A percentile compares a stretch with the other conserved stretches of the same genome.
These are phyloP conservation scores for Novumbra hubbsi DNA, from an alignment of 2,797 vertebrate species.

Conservation along the genomic window DNA sequence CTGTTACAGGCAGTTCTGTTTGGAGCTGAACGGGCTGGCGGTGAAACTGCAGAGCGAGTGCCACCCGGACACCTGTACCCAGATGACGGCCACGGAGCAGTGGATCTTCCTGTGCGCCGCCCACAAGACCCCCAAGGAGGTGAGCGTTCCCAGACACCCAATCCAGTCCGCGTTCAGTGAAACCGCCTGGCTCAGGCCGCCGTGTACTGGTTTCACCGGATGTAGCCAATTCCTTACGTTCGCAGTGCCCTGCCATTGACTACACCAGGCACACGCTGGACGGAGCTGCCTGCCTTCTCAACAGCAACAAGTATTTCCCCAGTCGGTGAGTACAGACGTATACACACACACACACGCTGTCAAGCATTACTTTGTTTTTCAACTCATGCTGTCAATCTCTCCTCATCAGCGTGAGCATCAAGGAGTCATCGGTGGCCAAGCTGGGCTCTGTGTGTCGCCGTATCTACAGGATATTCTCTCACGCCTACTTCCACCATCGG, in stretches of 20 bases:
- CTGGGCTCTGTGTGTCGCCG: constrained; percentile 97
- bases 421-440: constrained; percentile 98
- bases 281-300: constrained; percentile 97
- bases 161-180: not conserved
- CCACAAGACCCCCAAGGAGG: constrained; percentile 99
- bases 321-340: constrained; percentile 84
- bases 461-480: constrained; percentile 99
- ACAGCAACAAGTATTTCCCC: constrained; percentile 99
- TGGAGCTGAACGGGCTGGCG: constrained; percentile 97
- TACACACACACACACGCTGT: not conserved
- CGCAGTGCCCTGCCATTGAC: constrained; percentile 97
- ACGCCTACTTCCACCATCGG: constrained; percentile 98
- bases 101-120: constrained; percentile 99
- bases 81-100: constrained; percentile 99
- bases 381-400: not conserved
- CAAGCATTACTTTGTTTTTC: not conserved
- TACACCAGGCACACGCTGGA: constrained; percentile 98
- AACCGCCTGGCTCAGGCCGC: not conserved
- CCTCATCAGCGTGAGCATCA: constrained; percentile 92
- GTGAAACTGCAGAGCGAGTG: constrained; percentile 99
- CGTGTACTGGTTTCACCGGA: not conserved
- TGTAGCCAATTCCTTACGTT: not conserved
- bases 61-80: constrained; percentile 97
- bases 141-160: constrained; percentile 42
- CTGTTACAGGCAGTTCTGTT: constrained; percentile 90